Conservation (phyloP, 2,888 invertebrate genomes). For the Cheilosia pagana region DNA sequence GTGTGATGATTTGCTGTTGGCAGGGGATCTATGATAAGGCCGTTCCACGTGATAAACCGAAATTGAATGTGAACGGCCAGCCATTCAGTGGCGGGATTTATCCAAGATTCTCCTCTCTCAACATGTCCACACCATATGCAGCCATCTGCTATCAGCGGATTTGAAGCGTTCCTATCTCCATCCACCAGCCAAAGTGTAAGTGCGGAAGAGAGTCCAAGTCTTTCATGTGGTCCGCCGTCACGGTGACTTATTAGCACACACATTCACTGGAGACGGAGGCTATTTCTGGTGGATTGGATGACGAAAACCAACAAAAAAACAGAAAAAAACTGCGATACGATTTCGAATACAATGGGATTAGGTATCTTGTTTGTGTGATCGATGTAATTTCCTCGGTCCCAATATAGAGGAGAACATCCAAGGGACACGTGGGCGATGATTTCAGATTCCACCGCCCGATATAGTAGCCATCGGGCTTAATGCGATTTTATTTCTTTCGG, state of each 20-base stretch:
- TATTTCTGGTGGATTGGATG: background rate
- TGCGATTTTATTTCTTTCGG: constrained; percentile 3
- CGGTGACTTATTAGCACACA: constrained; percentile 50
- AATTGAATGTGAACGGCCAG: constrained; percentile 15
- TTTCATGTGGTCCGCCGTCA: constrained; percentile 37
- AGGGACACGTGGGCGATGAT: constrained; percentile 47
- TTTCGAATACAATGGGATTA: constrained; percentile 30
- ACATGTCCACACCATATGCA: constrained; percentile 42
- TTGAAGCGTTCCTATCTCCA: constrained; percentile 13
- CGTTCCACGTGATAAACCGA: constrained; percentile 39
- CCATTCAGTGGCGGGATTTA: constrained; percentile 31
- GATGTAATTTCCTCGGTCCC: constrained; percentile 13
- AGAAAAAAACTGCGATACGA: constrained; percentile 26
- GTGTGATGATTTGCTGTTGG: constrained; percentile 39
- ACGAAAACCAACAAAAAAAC: background rate
- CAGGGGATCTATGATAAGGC: constrained; percentile 41
- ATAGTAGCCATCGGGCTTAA: constrained; percentile 13
- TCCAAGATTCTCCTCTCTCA: constrained; percentile 12
- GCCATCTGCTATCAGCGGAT: constrained; percentile 20
- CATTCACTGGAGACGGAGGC: constrained; percentile 4
- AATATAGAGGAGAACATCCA: background rate
- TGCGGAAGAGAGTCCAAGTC: constrained; percentile 11
- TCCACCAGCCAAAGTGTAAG: constrained; percentile 13
- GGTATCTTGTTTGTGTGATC: constrained; percentile 13
- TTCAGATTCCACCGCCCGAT: constrained; percentile 28